Percentiles rank a stretch among this genome's conserved stretches.
Conservation (phyloP, 2,113 vertebrate species). For the Nothocercus nigrocapillus region DNA sequence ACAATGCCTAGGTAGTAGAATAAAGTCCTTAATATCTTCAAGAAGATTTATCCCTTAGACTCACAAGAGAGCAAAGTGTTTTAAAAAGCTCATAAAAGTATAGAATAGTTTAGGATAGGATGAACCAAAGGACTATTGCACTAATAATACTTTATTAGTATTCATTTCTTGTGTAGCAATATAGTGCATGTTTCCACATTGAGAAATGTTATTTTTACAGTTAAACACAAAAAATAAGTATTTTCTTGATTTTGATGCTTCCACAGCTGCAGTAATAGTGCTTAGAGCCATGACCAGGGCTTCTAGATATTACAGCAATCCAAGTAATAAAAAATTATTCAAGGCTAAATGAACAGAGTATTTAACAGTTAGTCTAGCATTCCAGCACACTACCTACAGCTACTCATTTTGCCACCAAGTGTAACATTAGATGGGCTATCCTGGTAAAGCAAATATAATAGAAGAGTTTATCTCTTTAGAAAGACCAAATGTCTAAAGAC, state of each 20-base stretch:
- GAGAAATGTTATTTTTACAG: background rate
- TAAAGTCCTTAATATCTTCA: background rate
- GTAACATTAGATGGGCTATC: background rate
- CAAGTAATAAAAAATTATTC: background rate
- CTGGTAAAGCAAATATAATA: background rate
- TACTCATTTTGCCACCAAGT: background rate
- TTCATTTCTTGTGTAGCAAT: background rate
- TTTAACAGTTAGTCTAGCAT: background rate
- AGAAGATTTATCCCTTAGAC: background rate
- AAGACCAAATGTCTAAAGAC: background rate
- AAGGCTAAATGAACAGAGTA: background rate
- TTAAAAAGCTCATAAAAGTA: background rate
- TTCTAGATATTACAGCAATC: background rate
- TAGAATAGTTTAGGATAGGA: background rate
- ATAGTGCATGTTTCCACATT: background rate
- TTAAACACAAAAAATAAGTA: background rate
- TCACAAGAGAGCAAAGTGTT: background rate
- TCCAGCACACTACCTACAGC: background rate
- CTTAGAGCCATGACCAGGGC: background rate
- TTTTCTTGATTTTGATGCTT: background rate
- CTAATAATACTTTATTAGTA: background rate
- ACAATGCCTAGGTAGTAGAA: background rate
- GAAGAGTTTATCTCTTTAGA: background rate
- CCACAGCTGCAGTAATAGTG: background rate
- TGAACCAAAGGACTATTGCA: background rate